Evolutionary conservation across 2,888 invertebrate genomes (phyloP).

Genomic region (Blomia tropicalis): DNA sequence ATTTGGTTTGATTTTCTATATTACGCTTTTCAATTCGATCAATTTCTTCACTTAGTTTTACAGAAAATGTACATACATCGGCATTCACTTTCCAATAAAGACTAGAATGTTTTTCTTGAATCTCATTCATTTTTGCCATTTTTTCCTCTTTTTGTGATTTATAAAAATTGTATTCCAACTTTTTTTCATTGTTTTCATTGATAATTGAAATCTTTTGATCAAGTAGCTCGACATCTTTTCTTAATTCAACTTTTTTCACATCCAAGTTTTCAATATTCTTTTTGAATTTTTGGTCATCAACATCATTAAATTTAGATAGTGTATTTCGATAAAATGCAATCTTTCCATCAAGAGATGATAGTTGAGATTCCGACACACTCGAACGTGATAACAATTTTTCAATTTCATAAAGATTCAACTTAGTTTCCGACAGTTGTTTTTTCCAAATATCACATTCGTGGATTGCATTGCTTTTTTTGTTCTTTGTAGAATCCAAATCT

Average conservation of each 20-base stretch:
- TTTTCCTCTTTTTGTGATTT: constrained; percentile 39
- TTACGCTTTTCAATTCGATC: not conserved
- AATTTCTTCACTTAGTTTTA: not conserved
- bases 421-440: not conserved
- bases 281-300: constrained; percentile 23
- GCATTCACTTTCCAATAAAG: not conserved
- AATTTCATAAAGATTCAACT: not conserved
- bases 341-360: not conserved
- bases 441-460: constrained; percentile 8
- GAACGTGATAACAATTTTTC: not conserved
- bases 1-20: not conserved
- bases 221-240: constrained; percentile 26
- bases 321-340: not conserved
- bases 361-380: not conserved
- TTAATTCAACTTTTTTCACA: constrained; percentile 19
- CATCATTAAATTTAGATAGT: constrained; percentile 4
- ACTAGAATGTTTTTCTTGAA: not conserved
- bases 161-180: constrained; percentile 31
- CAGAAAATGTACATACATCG: not conserved
- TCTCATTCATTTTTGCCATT: constrained; percentile 27
- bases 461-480: not conserved
- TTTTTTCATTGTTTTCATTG: constrained; percentile 24
- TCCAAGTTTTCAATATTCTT: constrained; percentile 22
- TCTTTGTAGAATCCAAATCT: not conserved
- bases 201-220: constrained; percentile 25